Conservation (phyloP, 2,113 vertebrate genomes). For the Malurus alboscapulatus region DNA sequence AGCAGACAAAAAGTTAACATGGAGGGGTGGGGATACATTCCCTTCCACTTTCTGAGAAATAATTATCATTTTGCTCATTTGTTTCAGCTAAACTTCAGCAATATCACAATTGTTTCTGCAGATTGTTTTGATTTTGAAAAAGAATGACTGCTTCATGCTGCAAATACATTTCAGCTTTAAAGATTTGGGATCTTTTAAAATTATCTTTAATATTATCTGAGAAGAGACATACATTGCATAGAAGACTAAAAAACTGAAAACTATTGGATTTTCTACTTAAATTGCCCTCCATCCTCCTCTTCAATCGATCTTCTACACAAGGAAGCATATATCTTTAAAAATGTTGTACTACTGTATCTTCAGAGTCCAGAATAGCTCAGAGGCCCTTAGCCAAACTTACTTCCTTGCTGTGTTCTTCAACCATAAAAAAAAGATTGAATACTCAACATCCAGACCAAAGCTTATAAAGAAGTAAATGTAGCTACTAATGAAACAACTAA, state of each 20-base stretch:
- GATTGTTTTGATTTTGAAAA: slow-evolving; percentile 39
- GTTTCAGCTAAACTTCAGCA: not conserved
- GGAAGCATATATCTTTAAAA: not conserved
- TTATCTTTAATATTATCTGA: not conserved
- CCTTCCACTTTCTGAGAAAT: slow-evolving; percentile 1
- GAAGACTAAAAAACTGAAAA: not conserved
- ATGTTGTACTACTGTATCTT: not conserved
- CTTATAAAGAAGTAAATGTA: not conserved
- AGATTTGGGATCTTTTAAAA: not conserved
- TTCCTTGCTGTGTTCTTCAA: not conserved
- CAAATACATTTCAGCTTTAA: not conserved
- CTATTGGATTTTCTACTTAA: not conserved
- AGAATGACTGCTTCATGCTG: not conserved
- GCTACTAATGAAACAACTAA: not conserved
- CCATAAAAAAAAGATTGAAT: not conserved
- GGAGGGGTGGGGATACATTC: not conserved
- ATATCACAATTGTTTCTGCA: not conserved
- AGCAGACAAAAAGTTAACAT: not conserved
- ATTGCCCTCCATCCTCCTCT: not conserved
- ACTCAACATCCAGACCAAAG: not conserved
- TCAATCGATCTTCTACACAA: slow-evolving; percentile 5
- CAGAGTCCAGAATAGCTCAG: not conserved
- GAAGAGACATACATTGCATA: not conserved
- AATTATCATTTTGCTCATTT: not conserved
- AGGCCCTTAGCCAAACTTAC: not conserved